Percentiles rank a stretch among this genome's conserved stretches.
Evolutionary conservation across 2,888 invertebrate genomes (phyloP).

Genomic region (Augochlorella aurata): DNA sequence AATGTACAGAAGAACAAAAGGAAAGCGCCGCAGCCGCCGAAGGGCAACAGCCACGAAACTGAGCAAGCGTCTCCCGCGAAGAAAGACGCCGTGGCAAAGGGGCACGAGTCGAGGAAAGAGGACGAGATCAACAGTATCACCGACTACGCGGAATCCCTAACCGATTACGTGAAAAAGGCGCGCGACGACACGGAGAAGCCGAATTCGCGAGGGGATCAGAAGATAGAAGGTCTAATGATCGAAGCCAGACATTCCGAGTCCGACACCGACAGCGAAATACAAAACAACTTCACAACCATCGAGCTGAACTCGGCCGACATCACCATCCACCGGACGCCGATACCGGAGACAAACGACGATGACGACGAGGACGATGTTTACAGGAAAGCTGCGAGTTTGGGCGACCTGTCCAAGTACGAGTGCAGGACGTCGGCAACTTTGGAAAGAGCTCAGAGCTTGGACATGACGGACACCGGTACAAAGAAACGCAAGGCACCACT

Average conservation of each 20-base stretch:
- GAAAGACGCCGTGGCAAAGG: constrained; percentile 32
- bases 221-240: constrained; percentile 35
- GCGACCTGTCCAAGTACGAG: constrained; percentile 89
- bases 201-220: constrained; percentile 45
- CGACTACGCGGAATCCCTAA: constrained; percentile 73
- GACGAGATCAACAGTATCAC: constrained; percentile 73
- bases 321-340: constrained; percentile 86
- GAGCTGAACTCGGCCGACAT: constrained; percentile 89
- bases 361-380: constrained; percentile 85
- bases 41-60: constrained; percentile 59
- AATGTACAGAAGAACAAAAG: constrained; percentile 85
- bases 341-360: constrained; percentile 80
- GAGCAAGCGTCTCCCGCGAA: background rate
- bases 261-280: constrained; percentile 82
- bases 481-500: constrained; percentile 88
- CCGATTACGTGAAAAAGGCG: constrained; percentile 68
- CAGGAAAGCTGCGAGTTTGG: constrained; percentile 90
- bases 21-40: constrained; percentile 89
- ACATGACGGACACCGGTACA: constrained; percentile 86
- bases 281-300: constrained; percentile 85
- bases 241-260: constrained; percentile 82
- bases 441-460: constrained; percentile 91
- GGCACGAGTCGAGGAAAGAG: constrained; percentile 49
- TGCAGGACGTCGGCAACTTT: constrained; percentile 84
- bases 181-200: constrained; percentile 63